phyloP scores from a whole-genome alignment of 2,888 invertebrate species.

The Leucania comma region DNA sequence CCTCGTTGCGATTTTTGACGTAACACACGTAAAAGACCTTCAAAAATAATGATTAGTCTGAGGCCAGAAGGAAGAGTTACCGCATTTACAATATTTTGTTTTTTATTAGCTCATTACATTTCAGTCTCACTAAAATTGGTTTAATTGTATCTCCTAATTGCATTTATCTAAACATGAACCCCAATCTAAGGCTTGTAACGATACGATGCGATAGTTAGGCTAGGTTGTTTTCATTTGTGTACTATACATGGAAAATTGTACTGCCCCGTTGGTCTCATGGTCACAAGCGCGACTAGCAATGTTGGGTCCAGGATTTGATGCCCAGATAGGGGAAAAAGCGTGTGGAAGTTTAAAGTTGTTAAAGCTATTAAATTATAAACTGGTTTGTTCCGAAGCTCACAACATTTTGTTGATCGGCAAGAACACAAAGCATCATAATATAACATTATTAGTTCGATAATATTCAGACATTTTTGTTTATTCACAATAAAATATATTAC shows the following conservation, averaged over 20 bases:
- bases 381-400: constrained; percentile 10
- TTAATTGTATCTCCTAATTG: neutral
- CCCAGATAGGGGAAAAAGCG: neutral
- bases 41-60: neutral
- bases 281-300: too few species aligned
- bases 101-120: neutral
- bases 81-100: neutral
- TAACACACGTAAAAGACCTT: neutral
- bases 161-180: neutral
- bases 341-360: neutral
- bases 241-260: too few species aligned
- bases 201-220: neutral
- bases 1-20: neutral
- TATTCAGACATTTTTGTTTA: constrained; percentile 21
- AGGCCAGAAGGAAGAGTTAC: neutral
- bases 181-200: too few species aligned
- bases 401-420: neutral
- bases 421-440: constrained; percentile 2
- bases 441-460: constrained; percentile 13
- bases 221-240: neutral
- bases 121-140: neutral
- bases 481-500: constrained; percentile 15
- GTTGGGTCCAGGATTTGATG: too few species aligned
- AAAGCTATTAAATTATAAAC: constrained; percentile 19
- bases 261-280: too few species aligned